phyloP scores from a whole-genome alignment of 2,888 invertebrate genomes.

The Stenurella melanura region DNA sequence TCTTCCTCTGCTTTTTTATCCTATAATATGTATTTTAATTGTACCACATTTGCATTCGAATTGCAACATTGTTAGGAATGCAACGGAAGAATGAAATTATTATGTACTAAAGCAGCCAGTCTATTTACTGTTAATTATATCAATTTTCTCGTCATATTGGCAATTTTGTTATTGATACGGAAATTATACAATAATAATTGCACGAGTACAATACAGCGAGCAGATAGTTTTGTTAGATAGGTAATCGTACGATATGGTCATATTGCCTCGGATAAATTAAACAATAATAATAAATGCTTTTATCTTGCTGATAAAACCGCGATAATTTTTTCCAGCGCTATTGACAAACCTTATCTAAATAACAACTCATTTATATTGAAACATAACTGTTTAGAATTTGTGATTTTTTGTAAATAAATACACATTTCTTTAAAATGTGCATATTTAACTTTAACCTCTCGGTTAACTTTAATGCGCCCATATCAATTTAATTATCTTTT shows the following conservation, averaged over 20 bases:
- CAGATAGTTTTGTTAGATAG: slow-evolving; percentile 8
- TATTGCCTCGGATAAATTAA: slow-evolving; percentile 33
- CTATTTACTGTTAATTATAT: slow-evolving; percentile 1
- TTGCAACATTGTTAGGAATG: slow-evolving; percentile 13
- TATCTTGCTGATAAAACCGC: slow-evolving; percentile 31
- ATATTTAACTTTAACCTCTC: not conserved
- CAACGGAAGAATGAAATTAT: slow-evolving; percentile 19
- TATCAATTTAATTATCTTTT: not conserved
- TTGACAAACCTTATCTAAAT: slow-evolving; percentile 36
- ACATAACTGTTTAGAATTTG: slow-evolving; percentile 26
- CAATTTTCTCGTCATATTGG: slow-evolving; percentile 10
- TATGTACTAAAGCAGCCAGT: not conserved
- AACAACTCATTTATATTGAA: slow-evolving; percentile 21
- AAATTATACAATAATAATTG: not conserved
- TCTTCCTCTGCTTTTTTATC: not conserved
- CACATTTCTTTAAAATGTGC: not conserved
- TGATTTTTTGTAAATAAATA: slow-evolving; percentile 27
- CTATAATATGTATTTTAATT: slow-evolving; percentile 1
- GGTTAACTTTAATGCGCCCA: not conserved
- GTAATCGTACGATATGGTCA: slow-evolving; percentile 24
- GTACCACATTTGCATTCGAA: not conserved
- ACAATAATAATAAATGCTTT: slow-evolving; percentile 36
- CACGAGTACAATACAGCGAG: not conserved
- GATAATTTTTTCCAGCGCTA: slow-evolving; percentile 17
- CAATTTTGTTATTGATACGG: slow-evolving; percentile 18